Evolutionary conservation across 92 coral and sea anemone genomes (phyloP), one percentile per base, ranked within the genome.

Genomic region (Phenganax stokvisi): DNA sequence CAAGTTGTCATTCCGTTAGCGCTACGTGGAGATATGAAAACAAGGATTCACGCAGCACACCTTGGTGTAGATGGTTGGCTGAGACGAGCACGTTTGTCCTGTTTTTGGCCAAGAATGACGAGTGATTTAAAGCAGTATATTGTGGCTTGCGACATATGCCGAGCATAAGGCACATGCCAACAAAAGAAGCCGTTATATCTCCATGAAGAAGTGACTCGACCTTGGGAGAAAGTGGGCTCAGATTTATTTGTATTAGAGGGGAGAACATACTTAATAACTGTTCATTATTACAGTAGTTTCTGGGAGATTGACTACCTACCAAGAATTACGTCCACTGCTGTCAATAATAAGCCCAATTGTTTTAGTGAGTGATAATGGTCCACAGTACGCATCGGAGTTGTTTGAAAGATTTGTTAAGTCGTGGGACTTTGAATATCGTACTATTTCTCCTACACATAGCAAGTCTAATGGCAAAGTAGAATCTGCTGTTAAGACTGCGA

Each of bases 21-120:
- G 54, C 77, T 72, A 10, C 77, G 77, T 16, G 57, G 51, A 51
- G 77, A 72, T 44, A 51, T 72, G 77, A 72, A 72, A 54, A 58
- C 77, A 72, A 37, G 77, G 28, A 72, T 72, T 44, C 77, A 72
- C 20, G 37, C 77, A 72, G 77, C 77, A 72, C 77, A 72, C n/a
- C 28, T 72, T 17, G 77, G 77, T 72, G 77, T 72, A 6, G 77
- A 72, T 25, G 56, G 77, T 10, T 72, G 77, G 10, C 28, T 72
- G 57, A 72, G 77, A 51, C 54, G 58, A 31, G 77, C 77, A 6
- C 54, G 56, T 51, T 51, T 72, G 57, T 72, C 77, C 77, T 72
- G 77, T 72, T 72, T 72, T 72, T 72, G 77, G 77, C 77, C 77
- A 72, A 72, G 56, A 72, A 72, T 72, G 77, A 12, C 69, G 17